phyloP scores from a whole-genome alignment of 2,888 invertebrate species.

The Desoria tigrina region DNA sequence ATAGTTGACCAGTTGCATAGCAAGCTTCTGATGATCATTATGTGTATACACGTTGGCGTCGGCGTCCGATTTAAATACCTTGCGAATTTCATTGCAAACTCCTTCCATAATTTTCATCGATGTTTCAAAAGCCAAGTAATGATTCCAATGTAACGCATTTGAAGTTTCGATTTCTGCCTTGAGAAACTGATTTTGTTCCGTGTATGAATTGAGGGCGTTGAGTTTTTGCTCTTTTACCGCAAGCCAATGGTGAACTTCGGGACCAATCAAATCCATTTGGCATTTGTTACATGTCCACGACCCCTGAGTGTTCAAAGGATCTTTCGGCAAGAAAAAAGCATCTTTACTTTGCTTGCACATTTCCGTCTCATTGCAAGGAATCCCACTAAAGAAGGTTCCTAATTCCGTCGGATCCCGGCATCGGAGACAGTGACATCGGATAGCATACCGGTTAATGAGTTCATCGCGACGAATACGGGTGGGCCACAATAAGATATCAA shows the following conservation, averaged over 20 bases:
- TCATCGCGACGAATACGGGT: slow-evolving; percentile 9
- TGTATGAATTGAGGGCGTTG: too few species aligned
- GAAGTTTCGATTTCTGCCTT: too few species aligned
- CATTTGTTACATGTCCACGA: slow-evolving; percentile 19
- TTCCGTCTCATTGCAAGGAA: slow-evolving; percentile 6
- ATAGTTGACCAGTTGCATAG: too few species aligned
- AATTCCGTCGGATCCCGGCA: slow-evolving; percentile 21
- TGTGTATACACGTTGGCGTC: too few species aligned
- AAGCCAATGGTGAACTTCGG: too few species aligned
- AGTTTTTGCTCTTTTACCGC: too few species aligned
- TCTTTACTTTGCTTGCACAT: not conserved
- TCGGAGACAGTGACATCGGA: slow-evolving; percentile 19
- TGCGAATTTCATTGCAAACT: not conserved
- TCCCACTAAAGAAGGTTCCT: slow-evolving; percentile 16
- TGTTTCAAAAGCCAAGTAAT: slow-evolving; percentile 10
- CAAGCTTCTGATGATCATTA: too few species aligned
- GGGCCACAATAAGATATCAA: slow-evolving; percentile 7
- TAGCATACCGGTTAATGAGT: not conserved
- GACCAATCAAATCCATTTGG: too few species aligned
- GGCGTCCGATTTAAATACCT: too few species aligned
- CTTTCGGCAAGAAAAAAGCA: slow-evolving; percentile 12
- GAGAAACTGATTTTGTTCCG: too few species aligned
- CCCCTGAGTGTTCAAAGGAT: not conserved
- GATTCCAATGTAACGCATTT: slow-evolving; percentile 21
- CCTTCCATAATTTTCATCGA: slow-evolving; percentile 6